Base-by-base conservation (phyloP, 2,797 vertebrate genomes). In the Phrynocephalus guinanensis region DNA sequence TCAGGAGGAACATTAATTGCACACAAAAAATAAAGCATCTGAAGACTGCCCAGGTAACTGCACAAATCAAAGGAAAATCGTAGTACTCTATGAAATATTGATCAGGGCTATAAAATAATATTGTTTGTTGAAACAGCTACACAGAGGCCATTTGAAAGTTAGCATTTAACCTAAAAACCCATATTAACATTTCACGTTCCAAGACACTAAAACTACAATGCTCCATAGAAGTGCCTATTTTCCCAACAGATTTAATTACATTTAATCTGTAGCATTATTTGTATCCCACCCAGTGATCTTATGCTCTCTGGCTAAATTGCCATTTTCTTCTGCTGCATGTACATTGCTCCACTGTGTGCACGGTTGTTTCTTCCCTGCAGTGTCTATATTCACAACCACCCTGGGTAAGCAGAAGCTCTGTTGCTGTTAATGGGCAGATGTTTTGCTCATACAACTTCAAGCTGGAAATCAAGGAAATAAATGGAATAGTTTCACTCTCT, bases 71-170 rank as follows among this genome's bases (percentile, higher is more conserved):
- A 56, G 82, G 84, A 85, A 92, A 92, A 91, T 89, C 68, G 90
- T 85, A 91, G 90, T 86, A 85, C 81, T 75, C 15, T 91, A 83
- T 79, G 73, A 94, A 94, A 92, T 91, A 91, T 38, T 92, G 86
- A 93, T 92, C 92, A 91, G 90, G 94, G 81, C 11, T 90, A 86
- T 85, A 87, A 93, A 93, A 92, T 91, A 82, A 94, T 94, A 90
- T 50, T 88, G 6, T n/a, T 93, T 91, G 79, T n/a, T 86, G 1
- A 10, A 94, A 92, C 77, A 87, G 24, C 0, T 6, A 15, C 81
- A 18, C 52, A 94, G 73, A 91, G 78, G 5, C 79, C 76, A 83
- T 79, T 79, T 52, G 82, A 26, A 28, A 88, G 79, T 1, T 86
- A 93, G 73, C n/a, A 87, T 85, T 91, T 73, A 88, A 81, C 75